Evolutionary conservation across 2,888 invertebrate genomes (phyloP).

Genomic region (Brenthis ino): DNA sequence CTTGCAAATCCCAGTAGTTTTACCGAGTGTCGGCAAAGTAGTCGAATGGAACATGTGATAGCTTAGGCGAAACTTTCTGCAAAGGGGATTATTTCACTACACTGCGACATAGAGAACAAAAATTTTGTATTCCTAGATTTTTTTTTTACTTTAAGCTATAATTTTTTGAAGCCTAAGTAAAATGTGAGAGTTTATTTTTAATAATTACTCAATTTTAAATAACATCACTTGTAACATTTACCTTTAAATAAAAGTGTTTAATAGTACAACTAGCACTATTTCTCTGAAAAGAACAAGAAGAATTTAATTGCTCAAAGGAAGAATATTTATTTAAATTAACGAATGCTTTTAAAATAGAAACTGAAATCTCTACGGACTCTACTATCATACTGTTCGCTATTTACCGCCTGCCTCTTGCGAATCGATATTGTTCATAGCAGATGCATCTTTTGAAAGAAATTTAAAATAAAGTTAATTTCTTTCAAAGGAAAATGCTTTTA

Average conservation of each 20-base stretch:
- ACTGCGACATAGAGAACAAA: slow-evolving; percentile 24
- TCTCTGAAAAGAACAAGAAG: background rate
- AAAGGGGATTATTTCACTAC: slow-evolving; percentile 48
- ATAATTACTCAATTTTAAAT: too few relatives aligned
- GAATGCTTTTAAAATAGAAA: slow-evolving; percentile 50
- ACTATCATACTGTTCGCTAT: slow-evolving; percentile 69
- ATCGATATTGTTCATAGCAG: slow-evolving; percentile 70
- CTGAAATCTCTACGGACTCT: slow-evolving; percentile 60
- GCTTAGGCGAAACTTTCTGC: slow-evolving; percentile 67
- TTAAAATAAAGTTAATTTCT: slow-evolving; percentile 15
- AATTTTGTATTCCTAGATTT: background rate
- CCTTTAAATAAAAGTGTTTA: background rate
- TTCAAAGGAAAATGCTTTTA: background rate
- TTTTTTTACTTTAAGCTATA: background rate
- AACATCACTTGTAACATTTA: background rate
- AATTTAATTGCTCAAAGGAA: background rate
- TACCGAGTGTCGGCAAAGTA: slow-evolving; percentile 64
- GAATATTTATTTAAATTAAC: slow-evolving; percentile 31
- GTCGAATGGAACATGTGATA: slow-evolving; percentile 67
- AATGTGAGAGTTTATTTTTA: too few relatives aligned
- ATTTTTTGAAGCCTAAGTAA: too few relatives aligned
- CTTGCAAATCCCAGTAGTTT: slow-evolving; percentile 66
- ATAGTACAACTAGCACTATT: background rate
- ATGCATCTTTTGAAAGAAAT: slow-evolving; percentile 49
- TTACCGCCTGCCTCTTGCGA: slow-evolving; percentile 67